phyloP scores from a whole-genome alignment of 2,113 vertebrate genomes.

The Hippopotamus amphibius region DNA sequence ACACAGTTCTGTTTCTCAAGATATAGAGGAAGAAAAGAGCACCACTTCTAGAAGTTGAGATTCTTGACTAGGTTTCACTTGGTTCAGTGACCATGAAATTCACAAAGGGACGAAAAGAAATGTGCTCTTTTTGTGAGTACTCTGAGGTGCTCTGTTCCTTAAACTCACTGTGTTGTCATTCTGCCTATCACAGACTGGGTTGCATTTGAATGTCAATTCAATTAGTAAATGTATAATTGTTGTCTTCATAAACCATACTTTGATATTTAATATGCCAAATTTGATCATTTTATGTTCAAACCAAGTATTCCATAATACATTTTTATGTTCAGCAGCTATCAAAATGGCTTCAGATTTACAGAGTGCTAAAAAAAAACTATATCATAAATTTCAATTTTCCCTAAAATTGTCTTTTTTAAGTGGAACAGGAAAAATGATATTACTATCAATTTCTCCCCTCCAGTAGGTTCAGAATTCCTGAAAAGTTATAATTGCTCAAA shows the following conservation, averaged over 20 bases:
- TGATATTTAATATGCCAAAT: conserved; percentile 75
- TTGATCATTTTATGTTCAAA: conserved; percentile 72
- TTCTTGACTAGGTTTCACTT: not conserved
- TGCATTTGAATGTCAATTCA: conserved; percentile 61
- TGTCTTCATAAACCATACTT: conserved; percentile 73
- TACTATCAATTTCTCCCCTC: conserved; percentile 53
- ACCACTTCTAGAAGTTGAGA: not conserved
- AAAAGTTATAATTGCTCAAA: conserved; percentile 58
- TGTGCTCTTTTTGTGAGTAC: not conserved
- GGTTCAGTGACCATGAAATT: not conserved
- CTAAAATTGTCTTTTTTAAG: conserved; percentile 73
- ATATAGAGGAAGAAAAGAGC: not conserved
- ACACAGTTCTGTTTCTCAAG: not conserved
- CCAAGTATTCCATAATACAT: conserved; percentile 76
- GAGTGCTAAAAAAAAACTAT: conserved; percentile 68
- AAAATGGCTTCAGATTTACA: conserved; percentile 75
- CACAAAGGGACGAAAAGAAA: not conserved
- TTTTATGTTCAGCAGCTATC: conserved; percentile 74
- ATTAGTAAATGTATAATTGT: conserved; percentile 69
- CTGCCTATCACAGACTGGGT: not conserved
- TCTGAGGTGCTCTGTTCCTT: not conserved
- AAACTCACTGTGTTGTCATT: not conserved
- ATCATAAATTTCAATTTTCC: conserved; percentile 79
- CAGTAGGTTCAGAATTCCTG: conserved; percentile 28
- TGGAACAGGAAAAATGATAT: conserved; percentile 66